These are phyloP conservation scores for Suricata suricatta DNA, from an alignment of 2,113 vertebrate genomes.

Conservation along the genomic window DNA sequence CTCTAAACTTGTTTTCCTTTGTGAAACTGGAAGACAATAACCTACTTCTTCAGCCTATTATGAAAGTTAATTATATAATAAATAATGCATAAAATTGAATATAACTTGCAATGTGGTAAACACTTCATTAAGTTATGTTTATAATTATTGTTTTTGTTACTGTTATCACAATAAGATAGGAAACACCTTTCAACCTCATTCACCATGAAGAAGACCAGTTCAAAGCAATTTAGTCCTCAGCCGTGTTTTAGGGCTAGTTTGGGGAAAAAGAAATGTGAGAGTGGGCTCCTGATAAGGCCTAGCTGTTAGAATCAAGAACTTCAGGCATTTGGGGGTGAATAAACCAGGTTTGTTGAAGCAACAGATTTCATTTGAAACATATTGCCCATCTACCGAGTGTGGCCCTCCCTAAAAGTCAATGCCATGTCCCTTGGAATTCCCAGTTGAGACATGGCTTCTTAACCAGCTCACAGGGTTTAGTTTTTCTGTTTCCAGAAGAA, in stretches of 20 bases:
- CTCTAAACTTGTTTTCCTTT: neutral
- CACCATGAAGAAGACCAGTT: neutral
- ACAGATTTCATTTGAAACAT: neutral
- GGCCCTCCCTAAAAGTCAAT: neutral
- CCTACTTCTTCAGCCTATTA: neutral
- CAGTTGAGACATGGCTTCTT: neutral
- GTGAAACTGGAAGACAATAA: neutral
- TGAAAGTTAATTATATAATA: neutral
- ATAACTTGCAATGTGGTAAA: neutral
- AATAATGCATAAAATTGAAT: neutral
- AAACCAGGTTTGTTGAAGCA: neutral
- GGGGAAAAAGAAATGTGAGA: neutral
- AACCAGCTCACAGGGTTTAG: neutral
- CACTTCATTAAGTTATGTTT: neutral
- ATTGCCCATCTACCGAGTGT: accelerated
- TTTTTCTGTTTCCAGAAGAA: neutral
- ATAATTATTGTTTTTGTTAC: neutral
- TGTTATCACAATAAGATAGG: neutral
- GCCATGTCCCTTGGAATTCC: neutral
- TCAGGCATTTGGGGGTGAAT: neutral
- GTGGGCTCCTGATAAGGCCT: neutral
- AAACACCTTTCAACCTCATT: neutral
- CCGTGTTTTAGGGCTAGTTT: neutral
- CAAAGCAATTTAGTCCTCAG: neutral
- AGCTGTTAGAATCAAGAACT: neutral